Percentiles rank a stretch among this genome's conserved stretches.
Evolutionary conservation across 2,797 vertebrate species (phyloP).

Genomic region (Melanotaenia boesemani): DNA sequence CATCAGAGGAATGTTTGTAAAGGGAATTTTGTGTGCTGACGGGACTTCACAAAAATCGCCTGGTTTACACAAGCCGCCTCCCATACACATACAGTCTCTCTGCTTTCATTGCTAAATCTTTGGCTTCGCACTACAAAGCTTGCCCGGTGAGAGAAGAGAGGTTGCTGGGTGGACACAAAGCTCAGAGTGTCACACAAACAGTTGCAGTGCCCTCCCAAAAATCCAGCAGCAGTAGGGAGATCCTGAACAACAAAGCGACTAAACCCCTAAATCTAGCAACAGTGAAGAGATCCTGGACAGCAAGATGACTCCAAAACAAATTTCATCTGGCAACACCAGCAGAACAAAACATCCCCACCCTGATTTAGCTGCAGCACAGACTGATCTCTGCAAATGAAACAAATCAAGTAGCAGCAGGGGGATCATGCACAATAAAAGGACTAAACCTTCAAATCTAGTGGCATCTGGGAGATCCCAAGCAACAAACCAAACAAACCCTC

Average conservation of each 20-base stretch:
- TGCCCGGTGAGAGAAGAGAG: slow-evolving; percentile 24
- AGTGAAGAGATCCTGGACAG: slow-evolving; percentile 29
- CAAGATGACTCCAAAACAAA: slow-evolving; percentile 39
- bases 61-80: slow-evolving; percentile 38
- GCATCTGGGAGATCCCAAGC: slow-evolving; percentile 73
- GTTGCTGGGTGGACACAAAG: slow-evolving; percentile 49
- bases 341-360: slow-evolving; percentile 59
- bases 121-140: slow-evolving; percentile 56
- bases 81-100: slow-evolving; percentile 29
- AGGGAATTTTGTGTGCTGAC: slow-evolving; percentile 67
- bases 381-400: slow-evolving; percentile 56
- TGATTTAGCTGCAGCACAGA: slow-evolving; percentile 37
- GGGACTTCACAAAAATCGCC: slow-evolving; percentile 57
- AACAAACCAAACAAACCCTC: slow-evolving; percentile 67
- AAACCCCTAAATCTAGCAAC: slow-evolving; percentile 48
- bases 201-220: slow-evolving; percentile 44
- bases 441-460: slow-evolving; percentile 72
- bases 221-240: slow-evolving; percentile 49
- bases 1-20: slow-evolving; percentile 75
- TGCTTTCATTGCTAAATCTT: slow-evolving; percentile 61
- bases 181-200: slow-evolving; percentile 59
- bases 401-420: slow-evolving; percentile 53
- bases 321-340: slow-evolving; percentile 37
- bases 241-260: slow-evolving; percentile 41
- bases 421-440: slow-evolving; percentile 64